A percentile compares a stretch with the other conserved stretches of the same genome.
Conservation (phyloP, 2,888 invertebrate species). For the Strigamia transsilvanica region DNA sequence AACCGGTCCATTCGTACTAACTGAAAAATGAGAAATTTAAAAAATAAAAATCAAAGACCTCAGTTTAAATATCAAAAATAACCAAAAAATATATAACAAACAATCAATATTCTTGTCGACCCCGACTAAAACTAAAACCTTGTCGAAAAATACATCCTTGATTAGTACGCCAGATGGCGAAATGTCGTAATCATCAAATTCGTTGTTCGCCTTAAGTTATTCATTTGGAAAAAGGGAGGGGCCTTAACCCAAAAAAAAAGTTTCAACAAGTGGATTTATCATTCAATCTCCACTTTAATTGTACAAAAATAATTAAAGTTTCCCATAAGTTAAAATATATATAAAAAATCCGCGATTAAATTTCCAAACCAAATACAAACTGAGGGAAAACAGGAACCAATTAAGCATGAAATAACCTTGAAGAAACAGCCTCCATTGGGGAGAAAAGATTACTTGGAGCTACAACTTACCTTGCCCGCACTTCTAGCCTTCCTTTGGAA, state of each 20-base stretch:
- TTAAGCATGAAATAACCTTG: slow-evolving; percentile 35
- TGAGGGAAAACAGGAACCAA: slow-evolving; percentile 31
- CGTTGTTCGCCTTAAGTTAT: slow-evolving; percentile 31
- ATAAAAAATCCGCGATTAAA: not conserved
- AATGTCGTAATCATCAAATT: slow-evolving; percentile 19
- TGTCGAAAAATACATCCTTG: not conserved
- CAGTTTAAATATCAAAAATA: not conserved
- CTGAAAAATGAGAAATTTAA: slow-evolving; percentile 37
- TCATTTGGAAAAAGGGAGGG: slow-evolving; percentile 17
- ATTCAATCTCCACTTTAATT: not conserved
- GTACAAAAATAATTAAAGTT: not conserved
- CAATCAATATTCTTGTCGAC: not conserved
- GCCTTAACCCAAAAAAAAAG: slow-evolving; percentile 6
- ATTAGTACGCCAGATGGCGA: slow-evolving; percentile 1
- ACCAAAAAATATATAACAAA: not conserved
- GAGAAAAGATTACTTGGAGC: slow-evolving; percentile 10
- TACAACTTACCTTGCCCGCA: slow-evolving; percentile 50
- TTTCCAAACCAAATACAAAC: not conserved
- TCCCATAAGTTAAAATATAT: not conserved
- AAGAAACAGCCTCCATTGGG: slow-evolving; percentile 24
- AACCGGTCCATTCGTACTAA: slow-evolving; percentile 80
- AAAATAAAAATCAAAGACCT: not conserved
- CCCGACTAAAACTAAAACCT: not conserved
- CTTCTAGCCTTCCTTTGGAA: slow-evolving; percentile 50
- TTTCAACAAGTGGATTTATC: slow-evolving; percentile 14